Percentiles rank a stretch among this genome's conserved stretches.
phyloP scores from a whole-genome alignment of 2,888 invertebrate species.

The Pristionchus maxplancki region DNA sequence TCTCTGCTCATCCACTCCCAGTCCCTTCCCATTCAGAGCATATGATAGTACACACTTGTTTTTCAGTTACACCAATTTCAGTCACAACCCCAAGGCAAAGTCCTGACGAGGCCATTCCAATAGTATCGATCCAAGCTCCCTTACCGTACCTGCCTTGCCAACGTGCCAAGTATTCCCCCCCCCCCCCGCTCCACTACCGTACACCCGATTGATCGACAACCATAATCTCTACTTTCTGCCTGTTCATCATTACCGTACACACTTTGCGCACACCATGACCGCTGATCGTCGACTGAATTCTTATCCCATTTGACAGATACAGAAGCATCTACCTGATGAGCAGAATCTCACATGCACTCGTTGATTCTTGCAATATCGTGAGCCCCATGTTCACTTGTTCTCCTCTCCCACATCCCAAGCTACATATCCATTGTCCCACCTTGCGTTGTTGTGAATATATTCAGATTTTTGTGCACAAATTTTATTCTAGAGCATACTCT shows the following conservation, averaged over 20 bases:
- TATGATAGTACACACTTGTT: constrained; percentile 1
- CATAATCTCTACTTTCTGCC: neutral
- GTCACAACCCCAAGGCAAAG: constrained; percentile 6
- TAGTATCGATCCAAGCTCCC: constrained; percentile 36
- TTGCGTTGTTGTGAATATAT: neutral
- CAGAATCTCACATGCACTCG: constrained; percentile 42
- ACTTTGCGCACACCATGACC: neutral
- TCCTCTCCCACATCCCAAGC: neutral
- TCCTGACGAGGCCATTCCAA: constrained; percentile 37
- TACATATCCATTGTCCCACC: neutral
- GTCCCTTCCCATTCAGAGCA: neutral
- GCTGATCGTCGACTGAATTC: constrained; percentile 6
- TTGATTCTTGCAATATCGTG: constrained; percentile 41
- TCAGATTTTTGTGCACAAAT: neutral
- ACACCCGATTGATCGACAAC: constrained; percentile 10
- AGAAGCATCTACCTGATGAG: constrained; percentile 46
- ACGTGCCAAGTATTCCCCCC: constrained; percentile 30
- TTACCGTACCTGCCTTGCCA: constrained; percentile 25
- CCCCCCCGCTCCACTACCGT: no score
- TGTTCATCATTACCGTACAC: constrained; percentile 16
- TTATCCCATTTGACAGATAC: neutral
- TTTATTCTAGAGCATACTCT: neutral
- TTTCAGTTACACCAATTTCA: neutral
- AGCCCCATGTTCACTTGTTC: neutral
- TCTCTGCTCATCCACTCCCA: neutral